These are phyloP conservation scores for Deladenus siricidicola DNA, from an alignment of 2,888 invertebrate species.

Conservation along the genomic window DNA sequence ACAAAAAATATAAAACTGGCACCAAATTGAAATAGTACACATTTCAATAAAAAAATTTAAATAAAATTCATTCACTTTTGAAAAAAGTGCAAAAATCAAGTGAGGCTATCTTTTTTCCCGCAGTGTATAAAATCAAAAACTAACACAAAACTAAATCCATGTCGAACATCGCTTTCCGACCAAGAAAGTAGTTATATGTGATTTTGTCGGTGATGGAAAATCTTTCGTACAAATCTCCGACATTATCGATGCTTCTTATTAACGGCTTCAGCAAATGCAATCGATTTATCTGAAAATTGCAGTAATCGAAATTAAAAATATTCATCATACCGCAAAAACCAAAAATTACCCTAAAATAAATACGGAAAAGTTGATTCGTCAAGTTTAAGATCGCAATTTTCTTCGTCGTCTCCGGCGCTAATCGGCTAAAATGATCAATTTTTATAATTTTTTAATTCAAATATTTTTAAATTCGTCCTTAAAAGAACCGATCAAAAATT, in stretches of 20 bases:
- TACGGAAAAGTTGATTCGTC: conserved; percentile 92
- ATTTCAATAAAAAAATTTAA: too few species aligned
- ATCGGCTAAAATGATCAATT: conserved; percentile 18
- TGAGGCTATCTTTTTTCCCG: too few species aligned
- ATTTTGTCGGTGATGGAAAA: conserved; percentile 76
- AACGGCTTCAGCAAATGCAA: conserved; percentile 70
- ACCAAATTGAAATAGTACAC: too few species aligned
- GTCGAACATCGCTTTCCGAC: conserved; percentile 95
- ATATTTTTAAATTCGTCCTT: too few species aligned
- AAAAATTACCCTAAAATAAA: conserved; percentile 94
- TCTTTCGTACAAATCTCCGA: conserved; percentile 61
- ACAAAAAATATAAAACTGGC: too few species aligned
- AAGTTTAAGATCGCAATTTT: conserved; percentile 88
- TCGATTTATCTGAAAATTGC: conserved; percentile 58
- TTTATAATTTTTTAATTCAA: background rate
- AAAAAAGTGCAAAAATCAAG: too few species aligned
- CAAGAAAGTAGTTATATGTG: conserved; percentile 89
- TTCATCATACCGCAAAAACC: too few species aligned
- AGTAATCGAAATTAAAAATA: too few species aligned
- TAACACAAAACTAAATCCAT: conserved; percentile 76
- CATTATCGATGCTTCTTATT: conserved; percentile 86
- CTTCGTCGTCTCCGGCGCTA: conserved; percentile 65
- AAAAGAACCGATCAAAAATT: too few species aligned
- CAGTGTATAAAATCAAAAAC: conserved; percentile 8
- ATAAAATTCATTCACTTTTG: too few species aligned